Evolutionary conservation across 2,113 vertebrate genomes (phyloP).

Genomic region (Sapayoa aenigma): DNA sequence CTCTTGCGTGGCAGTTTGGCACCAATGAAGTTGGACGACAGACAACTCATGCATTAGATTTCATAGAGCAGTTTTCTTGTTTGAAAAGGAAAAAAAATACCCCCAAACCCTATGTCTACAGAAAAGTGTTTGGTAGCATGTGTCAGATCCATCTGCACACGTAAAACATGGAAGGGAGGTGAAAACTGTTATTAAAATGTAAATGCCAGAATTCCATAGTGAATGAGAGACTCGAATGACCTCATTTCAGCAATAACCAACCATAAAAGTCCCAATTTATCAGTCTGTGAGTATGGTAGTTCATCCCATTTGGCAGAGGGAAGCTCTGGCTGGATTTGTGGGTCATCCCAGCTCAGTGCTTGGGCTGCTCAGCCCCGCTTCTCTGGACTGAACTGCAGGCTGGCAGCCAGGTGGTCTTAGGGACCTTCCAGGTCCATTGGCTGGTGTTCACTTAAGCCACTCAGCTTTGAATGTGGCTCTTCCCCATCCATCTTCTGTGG

Average conservation of each 20-base stretch:
- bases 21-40: not conserved
- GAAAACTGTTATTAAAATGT: not conserved
- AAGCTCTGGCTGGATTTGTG: not conserved
- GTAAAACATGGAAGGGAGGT: not conserved
- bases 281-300: accelerated
- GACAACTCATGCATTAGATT: not conserved
- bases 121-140: not conserved
- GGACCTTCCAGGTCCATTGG: not conserved
- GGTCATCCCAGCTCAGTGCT: not conserved
- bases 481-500: not conserved
- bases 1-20: not conserved
- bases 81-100: not conserved
- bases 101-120: not conserved
- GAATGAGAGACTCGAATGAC: not conserved
- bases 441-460: not conserved
- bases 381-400: not conserved
- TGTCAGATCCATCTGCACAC: slow-evolving; percentile 19
- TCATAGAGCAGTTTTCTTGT: not conserved
- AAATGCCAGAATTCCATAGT: not conserved
- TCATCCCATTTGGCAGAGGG: not conserved
- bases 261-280: accelerated
- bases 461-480: not conserved
- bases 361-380: not conserved
- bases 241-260: not conserved
- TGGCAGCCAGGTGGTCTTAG: not conserved